Evolutionary conservation across 2,113 vertebrate species (phyloP).

Genomic region (Tetraodon nigroviridis): DNA sequence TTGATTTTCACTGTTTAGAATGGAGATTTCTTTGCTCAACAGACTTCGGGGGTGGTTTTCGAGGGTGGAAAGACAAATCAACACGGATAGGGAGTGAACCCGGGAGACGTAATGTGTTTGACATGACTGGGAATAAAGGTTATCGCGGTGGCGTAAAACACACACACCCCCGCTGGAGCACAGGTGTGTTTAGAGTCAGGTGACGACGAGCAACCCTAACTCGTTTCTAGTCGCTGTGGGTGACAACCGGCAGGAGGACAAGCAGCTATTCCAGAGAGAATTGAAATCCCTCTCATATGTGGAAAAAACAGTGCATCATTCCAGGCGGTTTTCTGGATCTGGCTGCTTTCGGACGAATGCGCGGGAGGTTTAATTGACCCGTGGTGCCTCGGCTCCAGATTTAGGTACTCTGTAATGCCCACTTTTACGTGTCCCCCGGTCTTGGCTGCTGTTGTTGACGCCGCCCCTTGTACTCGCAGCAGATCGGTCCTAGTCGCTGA

Average conservation of each 20-base stretch:
- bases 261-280: too few species aligned
- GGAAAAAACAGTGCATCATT: too few species aligned
- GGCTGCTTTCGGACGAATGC: slow-evolving; percentile 8
- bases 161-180: neutral
- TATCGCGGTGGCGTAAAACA: neutral
- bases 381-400: slow-evolving; percentile 16
- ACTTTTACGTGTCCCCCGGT: slow-evolving; percentile 1
- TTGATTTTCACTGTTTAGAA: slow-evolving; percentile 12
- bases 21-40: too few species aligned
- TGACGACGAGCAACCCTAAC: too few species aligned
- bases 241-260: too few species aligned
- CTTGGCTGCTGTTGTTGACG: slow-evolving; percentile 20
- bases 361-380: slow-evolving; percentile 13
- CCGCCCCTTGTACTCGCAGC: slow-evolving; percentile 36
- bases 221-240: too few species aligned
- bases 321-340: neutral
- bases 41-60: too few species aligned
- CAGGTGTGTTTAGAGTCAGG: too few species aligned
- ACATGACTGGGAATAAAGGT: neutral
- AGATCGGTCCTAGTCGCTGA: slow-evolving; percentile 57
- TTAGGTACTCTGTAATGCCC: slow-evolving; percentile 22
- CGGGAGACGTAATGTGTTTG: neutral
- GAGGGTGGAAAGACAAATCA: too few species aligned
- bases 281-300: too few species aligned
- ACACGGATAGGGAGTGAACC: neutral